Evolutionary conservation across 1,140 invertebrate species (phyloP), one percentile per base, ranked within the genome.

Genomic region (Steinernema feltiae): DNA sequence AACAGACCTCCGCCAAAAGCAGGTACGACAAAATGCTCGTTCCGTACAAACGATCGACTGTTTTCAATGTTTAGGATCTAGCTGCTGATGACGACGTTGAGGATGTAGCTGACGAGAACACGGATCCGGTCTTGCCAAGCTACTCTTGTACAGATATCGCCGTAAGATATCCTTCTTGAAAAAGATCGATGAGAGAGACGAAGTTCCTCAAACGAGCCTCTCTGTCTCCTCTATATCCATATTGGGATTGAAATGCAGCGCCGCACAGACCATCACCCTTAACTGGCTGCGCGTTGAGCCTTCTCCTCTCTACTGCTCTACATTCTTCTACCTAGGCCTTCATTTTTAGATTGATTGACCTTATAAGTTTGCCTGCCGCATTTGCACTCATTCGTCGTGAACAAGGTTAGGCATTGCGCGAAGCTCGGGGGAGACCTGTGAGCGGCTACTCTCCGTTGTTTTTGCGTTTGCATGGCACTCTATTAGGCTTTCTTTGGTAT

Each of bases 61-160:
- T 29, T 74, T 46, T 69, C 31, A 32, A 46, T 32, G 15, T 71
- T 15, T 69, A 78, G 27, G 77, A 32, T n/a, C 73, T 53, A 18
- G 73, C 29, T 70, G 63, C 48, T 48, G 82, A 80, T 21, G 80
- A 81, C 32, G 80, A 80, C 24, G 35, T 21, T 18, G 72, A 75
- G 18, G 79, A 78, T 18, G 48, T 32, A 0, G 48, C 32, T 24
- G 71, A 84, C 21, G 81, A 72, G 18, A 18, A 17, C n/a, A 32
- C 31, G 72, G 53, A 63, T 27, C 81, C 81, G 15, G 32, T 32
- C 24, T 63, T 82, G 80, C 82, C 82, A 2, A 82, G 80, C 76
- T 82, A 78, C 73, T 82, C 82, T 18, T 35, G 31, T 32, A 82
- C 81, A 0, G 81, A 82, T 41, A 84, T 82, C 73, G 82, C 81